Conservation (phyloP, 2,113 vertebrate species). For the Oncorhynchus masou region DNA sequence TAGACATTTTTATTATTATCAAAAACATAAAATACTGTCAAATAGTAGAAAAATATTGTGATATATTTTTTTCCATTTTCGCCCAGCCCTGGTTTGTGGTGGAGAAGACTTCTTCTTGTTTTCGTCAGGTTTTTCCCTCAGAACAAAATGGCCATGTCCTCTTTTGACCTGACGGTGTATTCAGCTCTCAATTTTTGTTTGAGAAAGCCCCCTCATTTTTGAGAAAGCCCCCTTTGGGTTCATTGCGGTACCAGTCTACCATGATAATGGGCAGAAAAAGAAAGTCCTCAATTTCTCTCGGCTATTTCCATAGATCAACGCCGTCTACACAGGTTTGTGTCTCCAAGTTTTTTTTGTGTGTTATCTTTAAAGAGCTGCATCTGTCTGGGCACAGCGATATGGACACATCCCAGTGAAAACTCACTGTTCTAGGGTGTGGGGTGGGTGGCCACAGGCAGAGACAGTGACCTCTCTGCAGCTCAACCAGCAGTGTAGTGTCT, state of each 20-base stretch:
- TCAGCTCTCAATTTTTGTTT: background rate
- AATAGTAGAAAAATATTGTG: too few relatives aligned
- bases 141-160: background rate
- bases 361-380: conserved; percentile 25
- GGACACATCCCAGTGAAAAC: conserved; percentile 28
- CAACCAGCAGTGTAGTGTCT: conserved; percentile 7
- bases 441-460: conserved; percentile 4
- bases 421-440: conserved; percentile 8
- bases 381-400: conserved; percentile 54
- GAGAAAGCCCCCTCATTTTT: background rate
- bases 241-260: background rate
- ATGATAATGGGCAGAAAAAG: background rate
- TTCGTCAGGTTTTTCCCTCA: background rate
- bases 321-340: background rate
- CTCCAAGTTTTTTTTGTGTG: background rate
- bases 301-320: background rate
- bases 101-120: background rate
- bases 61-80: too few relatives aligned
- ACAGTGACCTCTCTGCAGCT: background rate
- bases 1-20: too few relatives aligned
- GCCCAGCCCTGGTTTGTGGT: too few relatives aligned
- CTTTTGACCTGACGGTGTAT: background rate
- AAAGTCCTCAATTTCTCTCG: background rate
- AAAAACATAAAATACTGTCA: too few relatives aligned
- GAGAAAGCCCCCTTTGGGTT: too few relatives aligned